Conservation (phyloP, 2,797 vertebrate species). For the Neosilurus hyrtlii region DNA sequence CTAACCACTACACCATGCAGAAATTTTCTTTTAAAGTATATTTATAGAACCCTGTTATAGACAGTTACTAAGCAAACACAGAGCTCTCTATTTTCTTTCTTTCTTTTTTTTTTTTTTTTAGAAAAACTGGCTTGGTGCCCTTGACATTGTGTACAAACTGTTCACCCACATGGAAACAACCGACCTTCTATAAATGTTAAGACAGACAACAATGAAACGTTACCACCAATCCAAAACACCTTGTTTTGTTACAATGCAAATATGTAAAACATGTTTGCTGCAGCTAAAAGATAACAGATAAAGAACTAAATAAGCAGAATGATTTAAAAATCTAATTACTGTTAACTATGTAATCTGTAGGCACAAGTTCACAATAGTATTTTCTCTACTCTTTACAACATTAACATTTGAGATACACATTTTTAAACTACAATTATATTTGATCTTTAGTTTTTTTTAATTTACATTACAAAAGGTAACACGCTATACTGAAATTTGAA, state of each 20-base stretch:
- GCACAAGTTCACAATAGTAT: not conserved
- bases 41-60: conserved; percentile 6
- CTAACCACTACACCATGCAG: not conserved
- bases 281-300: too few relatives aligned
- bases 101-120: not conserved
- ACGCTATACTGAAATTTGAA: not conserved
- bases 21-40: not conserved
- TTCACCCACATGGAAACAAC: not conserved
- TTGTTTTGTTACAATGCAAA: not conserved
- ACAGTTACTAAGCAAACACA: conserved; percentile 1
- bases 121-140: not conserved
- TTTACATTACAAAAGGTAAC: not conserved
- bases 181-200: conserved; percentile 1
- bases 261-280: not conserved
- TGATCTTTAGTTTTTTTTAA: not conserved
- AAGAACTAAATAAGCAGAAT: not conserved
- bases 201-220: not conserved
- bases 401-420: not conserved
- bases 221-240: not conserved
- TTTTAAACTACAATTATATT: not conserved
- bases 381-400: not conserved
- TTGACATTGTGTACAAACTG: conserved; percentile 30
- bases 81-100: not conserved
- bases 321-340: not conserved
- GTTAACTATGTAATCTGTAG: not conserved